Evolutionary conservation across 2,113 vertebrate species (phyloP).

Genomic region (Apistogramma diplotaenia): DNA sequence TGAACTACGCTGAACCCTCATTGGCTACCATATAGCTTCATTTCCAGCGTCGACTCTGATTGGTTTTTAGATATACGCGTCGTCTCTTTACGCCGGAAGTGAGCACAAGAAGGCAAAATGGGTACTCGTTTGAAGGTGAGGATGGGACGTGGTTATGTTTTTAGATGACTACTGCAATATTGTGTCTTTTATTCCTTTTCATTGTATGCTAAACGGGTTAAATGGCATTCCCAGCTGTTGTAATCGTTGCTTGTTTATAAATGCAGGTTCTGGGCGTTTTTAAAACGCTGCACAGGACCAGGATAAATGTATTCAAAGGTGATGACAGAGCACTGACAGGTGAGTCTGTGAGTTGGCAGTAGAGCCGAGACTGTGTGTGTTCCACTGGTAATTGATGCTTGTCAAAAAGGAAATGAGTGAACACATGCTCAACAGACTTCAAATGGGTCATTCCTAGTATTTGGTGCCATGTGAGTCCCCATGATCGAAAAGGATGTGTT

Average conservation of each 20-base stretch:
- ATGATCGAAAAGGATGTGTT: no score
- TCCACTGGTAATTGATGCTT: background rate
- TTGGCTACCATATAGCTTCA: conserved; percentile 18
- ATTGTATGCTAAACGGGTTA: no score
- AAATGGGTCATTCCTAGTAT: background rate
- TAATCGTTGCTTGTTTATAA: background rate
- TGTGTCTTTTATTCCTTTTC: fast-evolving
- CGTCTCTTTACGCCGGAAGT: conserved; percentile 26
- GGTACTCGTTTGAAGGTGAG: conserved; percentile 75
- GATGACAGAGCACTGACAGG: conserved; percentile 71
- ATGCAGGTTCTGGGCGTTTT: conserved; percentile 72
- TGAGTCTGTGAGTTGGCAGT: conserved; percentile 8
- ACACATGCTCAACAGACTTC: background rate
- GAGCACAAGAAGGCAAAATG: conserved; percentile 58
- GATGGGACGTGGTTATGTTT: background rate
- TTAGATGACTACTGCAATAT: background rate
- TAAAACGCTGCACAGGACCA: conserved; percentile 76
- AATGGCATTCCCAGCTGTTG: background rate
- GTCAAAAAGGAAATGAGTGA: background rate
- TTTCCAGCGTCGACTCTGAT: background rate
- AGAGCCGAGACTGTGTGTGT: background rate
- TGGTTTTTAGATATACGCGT: background rate
- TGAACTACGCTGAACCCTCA: background rate
- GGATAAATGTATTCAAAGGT: conserved; percentile 73
- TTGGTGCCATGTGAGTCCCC: background rate